Conservation (phyloP, 2,797 vertebrate species). For the Gallinago solitaria region DNA sequence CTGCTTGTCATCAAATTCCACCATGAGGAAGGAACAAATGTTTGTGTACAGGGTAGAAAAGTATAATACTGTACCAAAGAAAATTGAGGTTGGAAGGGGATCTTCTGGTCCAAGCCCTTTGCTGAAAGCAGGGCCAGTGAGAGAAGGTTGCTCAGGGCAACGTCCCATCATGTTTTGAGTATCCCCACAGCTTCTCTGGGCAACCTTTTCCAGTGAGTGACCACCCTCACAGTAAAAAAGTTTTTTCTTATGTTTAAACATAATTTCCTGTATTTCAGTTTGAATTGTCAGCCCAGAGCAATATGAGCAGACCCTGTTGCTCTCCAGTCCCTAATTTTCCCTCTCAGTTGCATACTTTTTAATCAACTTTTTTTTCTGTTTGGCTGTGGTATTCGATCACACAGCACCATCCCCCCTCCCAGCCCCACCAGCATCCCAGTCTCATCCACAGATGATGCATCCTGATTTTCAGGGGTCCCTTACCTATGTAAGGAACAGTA, state of each 20-base stretch:
- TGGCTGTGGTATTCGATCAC: not conserved
- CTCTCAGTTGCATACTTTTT: not conserved
- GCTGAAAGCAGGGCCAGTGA: not conserved
- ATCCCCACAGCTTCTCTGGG: not conserved
- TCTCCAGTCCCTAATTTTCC: not conserved
- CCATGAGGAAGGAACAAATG: not conserved
- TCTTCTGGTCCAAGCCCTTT: not conserved
- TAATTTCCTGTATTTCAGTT: not conserved
- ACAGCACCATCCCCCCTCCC: not conserved
- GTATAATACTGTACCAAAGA: not conserved
- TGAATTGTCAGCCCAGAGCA: not conserved
- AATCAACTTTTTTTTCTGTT: not conserved
- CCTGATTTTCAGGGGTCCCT: not conserved
- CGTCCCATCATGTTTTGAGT: not conserved
- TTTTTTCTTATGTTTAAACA: not conserved
- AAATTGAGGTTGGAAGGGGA: not conserved
- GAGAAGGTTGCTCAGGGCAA: not conserved
- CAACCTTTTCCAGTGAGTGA: not conserved
- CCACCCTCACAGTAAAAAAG: not conserved
- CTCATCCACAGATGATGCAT: not conserved
- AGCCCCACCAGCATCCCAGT: not conserved
- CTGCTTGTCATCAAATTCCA: not conserved
- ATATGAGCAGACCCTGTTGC: not conserved
- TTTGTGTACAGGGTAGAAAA: not conserved
- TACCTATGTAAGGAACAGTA: not conserved